Percentiles rank a stretch among this genome's conserved stretches.
Evolutionary conservation across 2,888 invertebrate genomes (phyloP).

Genomic region (Philonicus albiceps): DNA sequence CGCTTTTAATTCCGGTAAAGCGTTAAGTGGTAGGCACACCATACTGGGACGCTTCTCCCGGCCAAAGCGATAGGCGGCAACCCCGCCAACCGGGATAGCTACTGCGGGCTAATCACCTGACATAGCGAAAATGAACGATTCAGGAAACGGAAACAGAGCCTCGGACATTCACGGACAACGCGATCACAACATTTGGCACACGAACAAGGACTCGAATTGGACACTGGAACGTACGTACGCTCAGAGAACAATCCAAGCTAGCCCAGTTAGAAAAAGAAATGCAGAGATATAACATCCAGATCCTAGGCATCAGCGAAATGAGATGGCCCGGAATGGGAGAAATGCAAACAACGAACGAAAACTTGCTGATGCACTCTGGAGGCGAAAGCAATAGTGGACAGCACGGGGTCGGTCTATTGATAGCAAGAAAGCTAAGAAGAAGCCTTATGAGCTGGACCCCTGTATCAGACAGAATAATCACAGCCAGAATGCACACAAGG

Average conservation of each 20-base stretch:
- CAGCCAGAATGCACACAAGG: no score
- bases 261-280: background rate
- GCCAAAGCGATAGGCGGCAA: no score
- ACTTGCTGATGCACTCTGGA: background rate
- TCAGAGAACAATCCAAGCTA: background rate
- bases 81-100: no score
- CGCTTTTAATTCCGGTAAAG: no score
- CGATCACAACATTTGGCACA: background rate
- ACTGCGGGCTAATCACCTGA: background rate
- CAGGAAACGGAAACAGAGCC: background rate
- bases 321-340: background rate
- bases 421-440: background rate
- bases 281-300: background rate
- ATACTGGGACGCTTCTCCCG: no score
- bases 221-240: background rate
- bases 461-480: no score
- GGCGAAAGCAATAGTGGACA: background rate
- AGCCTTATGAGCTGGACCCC: no score
- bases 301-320: constrained; percentile 9
- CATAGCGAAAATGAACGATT: background rate
- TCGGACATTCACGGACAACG: background rate
- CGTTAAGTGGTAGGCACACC: no score
- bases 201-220: constrained; percentile 5
- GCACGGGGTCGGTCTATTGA: background rate
- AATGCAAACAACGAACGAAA: background rate